Evolutionary conservation across 2,113 vertebrate genomes (phyloP).

Genomic region (Ctenomys sociabilis): DNA sequence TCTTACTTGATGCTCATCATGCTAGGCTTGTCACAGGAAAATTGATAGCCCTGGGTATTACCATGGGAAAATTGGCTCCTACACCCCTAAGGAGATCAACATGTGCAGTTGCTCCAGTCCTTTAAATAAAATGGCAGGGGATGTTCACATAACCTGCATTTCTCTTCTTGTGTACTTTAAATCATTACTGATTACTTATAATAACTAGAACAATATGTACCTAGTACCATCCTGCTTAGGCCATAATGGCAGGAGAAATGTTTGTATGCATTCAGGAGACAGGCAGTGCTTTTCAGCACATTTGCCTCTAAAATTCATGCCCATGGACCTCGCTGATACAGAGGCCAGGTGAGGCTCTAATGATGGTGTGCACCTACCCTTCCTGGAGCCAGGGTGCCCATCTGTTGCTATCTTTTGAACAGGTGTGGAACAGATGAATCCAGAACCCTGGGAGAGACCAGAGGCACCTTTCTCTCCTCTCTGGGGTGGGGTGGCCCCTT

Average conservation of each 20-base stretch:
- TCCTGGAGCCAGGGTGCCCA: not conserved
- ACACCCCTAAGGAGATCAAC: not conserved
- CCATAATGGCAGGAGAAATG: not conserved
- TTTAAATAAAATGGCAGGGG: not conserved
- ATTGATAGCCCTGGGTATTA: not conserved
- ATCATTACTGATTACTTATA: not conserved
- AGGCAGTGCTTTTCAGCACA: not conserved
- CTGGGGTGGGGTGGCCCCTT: not conserved
- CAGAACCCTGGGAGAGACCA: too few relatives aligned
- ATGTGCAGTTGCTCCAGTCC: not conserved
- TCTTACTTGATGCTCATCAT: not conserved
- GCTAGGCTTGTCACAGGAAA: not conserved
- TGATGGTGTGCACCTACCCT: not conserved
- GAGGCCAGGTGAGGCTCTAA: accelerated
- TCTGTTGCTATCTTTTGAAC: not conserved
- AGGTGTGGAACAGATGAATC: not conserved
- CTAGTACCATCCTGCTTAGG: not conserved
- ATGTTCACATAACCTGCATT: not conserved
- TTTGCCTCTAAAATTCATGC: not conserved
- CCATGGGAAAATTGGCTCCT: too few relatives aligned
- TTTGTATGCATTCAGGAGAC: not conserved
- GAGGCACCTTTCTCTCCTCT: not conserved
- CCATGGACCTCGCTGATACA: too few relatives aligned
- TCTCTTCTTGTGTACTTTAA: not conserved
- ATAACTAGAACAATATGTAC: too few relatives aligned